These are phyloP conservation scores for Xenopus borealis DNA, from an alignment of 2,113 vertebrate genomes.

Conservation along the genomic window DNA sequence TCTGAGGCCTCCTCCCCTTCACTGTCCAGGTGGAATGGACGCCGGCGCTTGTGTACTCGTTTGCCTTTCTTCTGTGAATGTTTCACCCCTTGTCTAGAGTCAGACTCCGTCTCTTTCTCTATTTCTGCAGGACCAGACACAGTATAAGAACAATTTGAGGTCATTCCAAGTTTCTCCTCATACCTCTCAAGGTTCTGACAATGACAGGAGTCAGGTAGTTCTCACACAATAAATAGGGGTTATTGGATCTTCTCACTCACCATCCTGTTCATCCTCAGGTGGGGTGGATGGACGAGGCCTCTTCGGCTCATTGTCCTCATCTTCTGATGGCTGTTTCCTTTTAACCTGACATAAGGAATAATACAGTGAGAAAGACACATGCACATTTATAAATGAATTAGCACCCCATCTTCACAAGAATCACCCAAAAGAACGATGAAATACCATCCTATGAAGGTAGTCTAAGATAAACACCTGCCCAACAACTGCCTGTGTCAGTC, in stretches of 20 bases:
- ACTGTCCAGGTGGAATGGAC: conserved; percentile 82
- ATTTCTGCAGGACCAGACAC: conserved; percentile 36
- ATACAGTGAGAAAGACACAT: neutral
- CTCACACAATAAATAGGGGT: neutral
- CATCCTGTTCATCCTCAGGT: conserved; percentile 81
- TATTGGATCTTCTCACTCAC: conserved; percentile 54
- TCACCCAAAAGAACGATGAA: too few relatives aligned
- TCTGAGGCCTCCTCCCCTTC: conserved; percentile 88
- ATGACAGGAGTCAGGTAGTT: too few relatives aligned
- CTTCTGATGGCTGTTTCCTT: conserved; percentile 85
- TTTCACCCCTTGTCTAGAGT: conserved; percentile 1
- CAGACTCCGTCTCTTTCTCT: conserved; percentile 50
- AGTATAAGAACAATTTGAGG: neutral
- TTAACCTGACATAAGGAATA: conserved; percentile 71
- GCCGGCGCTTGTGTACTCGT: conserved; percentile 71
- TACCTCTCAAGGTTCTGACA: too few relatives aligned
- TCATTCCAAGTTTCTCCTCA: too few relatives aligned
- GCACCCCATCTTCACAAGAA: too few relatives aligned
- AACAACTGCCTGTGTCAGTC: too few relatives aligned
- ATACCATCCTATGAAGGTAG: too few relatives aligned
- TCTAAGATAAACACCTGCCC: too few relatives aligned
- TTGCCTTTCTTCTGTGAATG: conserved; percentile 59
- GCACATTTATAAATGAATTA: too few relatives aligned
- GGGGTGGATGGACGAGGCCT: conserved; percentile 79
- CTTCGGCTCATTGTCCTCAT: conserved; percentile 77